Evolutionary conservation across 2,113 vertebrate species (phyloP).

Genomic region (Sturnira hondurensis): DNA sequence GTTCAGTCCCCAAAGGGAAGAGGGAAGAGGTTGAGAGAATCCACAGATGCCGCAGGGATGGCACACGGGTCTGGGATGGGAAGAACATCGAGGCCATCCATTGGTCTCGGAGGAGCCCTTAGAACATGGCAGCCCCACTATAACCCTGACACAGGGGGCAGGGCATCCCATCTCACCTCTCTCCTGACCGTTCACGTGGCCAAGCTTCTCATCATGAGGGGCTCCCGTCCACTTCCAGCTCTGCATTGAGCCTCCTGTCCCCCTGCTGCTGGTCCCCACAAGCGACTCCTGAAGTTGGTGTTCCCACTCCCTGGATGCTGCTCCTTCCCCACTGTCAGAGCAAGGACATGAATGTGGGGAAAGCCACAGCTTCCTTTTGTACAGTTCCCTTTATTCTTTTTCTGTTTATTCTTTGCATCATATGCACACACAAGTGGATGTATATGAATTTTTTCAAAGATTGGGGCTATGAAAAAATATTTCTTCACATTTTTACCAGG

Average conservation of each 20-base stretch:
- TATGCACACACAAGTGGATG: too few species aligned
- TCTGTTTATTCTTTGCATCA: not conserved
- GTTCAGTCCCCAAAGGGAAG: not conserved
- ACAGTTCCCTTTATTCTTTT: not conserved
- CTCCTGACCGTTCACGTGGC: not conserved
- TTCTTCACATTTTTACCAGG: not conserved
- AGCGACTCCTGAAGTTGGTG: not conserved
- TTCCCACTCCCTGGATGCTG: accelerated
- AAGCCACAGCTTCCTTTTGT: not conserved
- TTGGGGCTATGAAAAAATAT: too few species aligned
- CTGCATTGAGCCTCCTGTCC: not conserved
- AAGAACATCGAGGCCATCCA: not conserved
- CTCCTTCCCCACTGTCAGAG: not conserved
- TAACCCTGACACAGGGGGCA: not conserved
- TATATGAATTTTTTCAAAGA: not conserved
- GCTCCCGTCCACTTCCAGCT: not conserved
- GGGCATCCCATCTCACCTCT: too few species aligned
- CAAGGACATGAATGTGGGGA: not conserved
- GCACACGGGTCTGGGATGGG: not conserved
- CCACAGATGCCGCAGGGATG: not conserved
- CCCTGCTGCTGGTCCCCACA: not conserved
- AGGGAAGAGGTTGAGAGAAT: not conserved
- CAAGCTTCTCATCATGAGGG: not conserved
- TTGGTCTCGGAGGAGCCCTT: too few species aligned
- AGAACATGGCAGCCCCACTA: accelerated